Percentiles rank a stretch among this genome's conserved stretches.
These are phyloP conservation scores for Ceratitis capitata DNA, from an alignment of 1,140 invertebrate species.

Conservation along the genomic window DNA sequence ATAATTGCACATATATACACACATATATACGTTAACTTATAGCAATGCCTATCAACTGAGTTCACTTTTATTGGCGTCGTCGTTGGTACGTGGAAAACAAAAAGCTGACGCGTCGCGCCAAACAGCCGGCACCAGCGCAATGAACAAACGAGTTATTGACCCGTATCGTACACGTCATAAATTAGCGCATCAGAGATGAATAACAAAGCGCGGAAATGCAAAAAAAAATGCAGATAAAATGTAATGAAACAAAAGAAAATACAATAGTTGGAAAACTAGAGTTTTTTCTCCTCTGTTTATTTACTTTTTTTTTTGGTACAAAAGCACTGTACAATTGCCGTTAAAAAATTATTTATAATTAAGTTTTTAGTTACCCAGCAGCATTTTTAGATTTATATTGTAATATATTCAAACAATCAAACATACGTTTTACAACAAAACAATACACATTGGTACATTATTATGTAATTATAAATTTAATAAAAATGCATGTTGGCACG, in stretches of 20 bases:
- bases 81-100: not conserved
- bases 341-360: not conserved
- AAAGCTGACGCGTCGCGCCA: not conserved
- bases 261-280: not conserved
- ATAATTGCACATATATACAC: not conserved
- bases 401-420: constrained; percentile 2
- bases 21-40: not conserved
- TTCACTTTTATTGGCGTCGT: not conserved
- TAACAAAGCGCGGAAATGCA: no score
- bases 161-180: constrained; percentile 20
- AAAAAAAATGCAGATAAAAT: not conserved
- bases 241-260: not conserved
- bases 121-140: not conserved
- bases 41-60: not conserved
- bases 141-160: not conserved
- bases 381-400: not conserved
- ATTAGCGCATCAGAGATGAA: not conserved
- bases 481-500: constrained; percentile 23
- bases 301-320: not conserved
- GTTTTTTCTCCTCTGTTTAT: not conserved
- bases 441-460: no score
- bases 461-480: constrained; percentile 19
- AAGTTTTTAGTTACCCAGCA: not conserved
- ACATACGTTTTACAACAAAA: not conserved
- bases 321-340: not conserved